Conservation (phyloP, 1,140 invertebrate species). For the Drosophila pruinosa region DNA sequence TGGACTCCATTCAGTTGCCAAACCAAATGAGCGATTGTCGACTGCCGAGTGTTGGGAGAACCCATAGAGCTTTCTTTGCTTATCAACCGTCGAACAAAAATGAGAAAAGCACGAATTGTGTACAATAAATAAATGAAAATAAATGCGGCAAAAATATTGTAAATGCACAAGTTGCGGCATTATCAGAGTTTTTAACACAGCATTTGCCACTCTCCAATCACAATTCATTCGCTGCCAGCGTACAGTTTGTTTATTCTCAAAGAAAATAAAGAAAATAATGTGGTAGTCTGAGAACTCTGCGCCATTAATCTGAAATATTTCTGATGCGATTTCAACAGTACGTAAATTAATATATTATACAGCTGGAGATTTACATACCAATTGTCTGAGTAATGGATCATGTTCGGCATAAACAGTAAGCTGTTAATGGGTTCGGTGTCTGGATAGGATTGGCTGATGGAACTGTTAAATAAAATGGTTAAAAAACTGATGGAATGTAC, state of each 20-base stretch:
- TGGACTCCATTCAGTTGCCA: slow-evolving; percentile 27
- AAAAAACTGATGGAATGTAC: not conserved
- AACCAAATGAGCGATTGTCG: slow-evolving; percentile 60
- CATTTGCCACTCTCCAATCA: not conserved
- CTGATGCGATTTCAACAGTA: slow-evolving; percentile 5
- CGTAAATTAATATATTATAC: slow-evolving; percentile 16
- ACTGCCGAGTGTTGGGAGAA: slow-evolving; percentile 8
- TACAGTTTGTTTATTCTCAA: slow-evolving; percentile 7
- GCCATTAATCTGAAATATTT: slow-evolving; percentile 25
- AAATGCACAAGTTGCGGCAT: slow-evolving; percentile 44
- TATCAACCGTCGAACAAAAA: slow-evolving; percentile 9
- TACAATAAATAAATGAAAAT: slow-evolving; percentile 53
- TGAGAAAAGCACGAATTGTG: slow-evolving; percentile 7
- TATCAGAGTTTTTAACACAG: slow-evolving; percentile 54
- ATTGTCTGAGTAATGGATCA: not conserved
- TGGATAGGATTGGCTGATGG: not conserved
- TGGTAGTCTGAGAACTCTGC: not conserved
- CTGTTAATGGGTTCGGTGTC: slow-evolving; percentile 31
- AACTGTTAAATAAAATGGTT: not conserved
- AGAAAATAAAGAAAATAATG: not conserved
- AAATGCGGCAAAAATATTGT: slow-evolving; percentile 41
- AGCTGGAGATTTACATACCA: not conserved
- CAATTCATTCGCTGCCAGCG: not conserved
- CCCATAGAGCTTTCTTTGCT: slow-evolving; percentile 15
- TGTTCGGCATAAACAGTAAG: slow-evolving; percentile 12